A percentile compares a stretch with the other conserved stretches of the same genome.
Evolutionary conservation across 2,113 vertebrate genomes (phyloP).

Genomic region (Chaetura pelagica): DNA sequence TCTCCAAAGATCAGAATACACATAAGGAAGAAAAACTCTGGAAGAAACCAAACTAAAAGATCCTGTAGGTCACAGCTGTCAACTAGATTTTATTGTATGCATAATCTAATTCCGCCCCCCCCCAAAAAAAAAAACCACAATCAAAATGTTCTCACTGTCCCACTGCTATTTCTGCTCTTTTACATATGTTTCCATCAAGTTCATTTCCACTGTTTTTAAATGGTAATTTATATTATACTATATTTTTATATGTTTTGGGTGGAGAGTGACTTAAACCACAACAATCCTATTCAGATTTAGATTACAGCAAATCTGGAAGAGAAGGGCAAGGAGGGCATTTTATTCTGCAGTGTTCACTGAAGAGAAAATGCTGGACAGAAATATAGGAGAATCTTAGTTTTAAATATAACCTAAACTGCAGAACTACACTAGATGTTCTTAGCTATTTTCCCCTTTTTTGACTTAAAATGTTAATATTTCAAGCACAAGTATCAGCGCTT

Average conservation of each 20-base stretch:
- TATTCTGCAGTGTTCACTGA: background rate
- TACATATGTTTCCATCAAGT: background rate
- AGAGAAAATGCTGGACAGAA: background rate
- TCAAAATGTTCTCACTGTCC: too few species aligned
- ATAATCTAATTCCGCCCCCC: background rate
- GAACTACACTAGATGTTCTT: background rate
- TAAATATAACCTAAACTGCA: background rate
- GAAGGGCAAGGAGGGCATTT: background rate
- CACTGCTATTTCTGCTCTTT: background rate
- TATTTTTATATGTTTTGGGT: background rate
- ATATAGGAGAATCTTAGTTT: background rate
- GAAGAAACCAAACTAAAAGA: background rate
- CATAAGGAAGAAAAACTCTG: background rate
- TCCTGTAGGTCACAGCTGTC: background rate
- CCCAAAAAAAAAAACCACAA: background rate
- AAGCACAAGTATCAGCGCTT: background rate
- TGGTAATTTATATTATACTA: background rate
- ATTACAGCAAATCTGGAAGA: background rate
- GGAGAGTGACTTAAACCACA: background rate
- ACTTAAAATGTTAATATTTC: background rate
- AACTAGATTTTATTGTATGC: background rate
- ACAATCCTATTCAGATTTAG: background rate
- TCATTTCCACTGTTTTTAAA: rapidly evolving
- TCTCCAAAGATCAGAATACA: background rate
- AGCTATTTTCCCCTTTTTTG: background rate